Base-by-base conservation (phyloP, 2,113 vertebrate genomes). In the Lipophrys pholis region DNA sequence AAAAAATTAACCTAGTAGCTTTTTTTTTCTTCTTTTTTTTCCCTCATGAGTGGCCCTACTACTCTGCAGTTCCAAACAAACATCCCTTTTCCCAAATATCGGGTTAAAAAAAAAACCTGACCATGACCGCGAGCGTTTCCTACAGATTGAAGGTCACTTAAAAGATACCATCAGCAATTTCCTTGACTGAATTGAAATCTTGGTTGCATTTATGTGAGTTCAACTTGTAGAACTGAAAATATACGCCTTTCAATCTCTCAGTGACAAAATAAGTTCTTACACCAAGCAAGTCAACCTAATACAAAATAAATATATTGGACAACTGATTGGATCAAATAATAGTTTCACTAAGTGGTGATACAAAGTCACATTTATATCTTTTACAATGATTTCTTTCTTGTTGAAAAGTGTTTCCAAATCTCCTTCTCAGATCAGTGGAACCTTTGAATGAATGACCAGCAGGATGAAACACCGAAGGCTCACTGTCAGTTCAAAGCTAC, bases 161-260 rank as follows among this genome's bases (percentile, higher is more conserved):
- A 1, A 42, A 36, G 60, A 71, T 65, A 40, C 3, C 40, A 58
- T 70, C 46, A 65, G 7, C 12, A 40, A 46, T 46, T 41, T 36
- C 35, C 41, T 41, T 62, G 21, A 38, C 58, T 9, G 3, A 40
- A 30, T 3, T 46, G 7, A 49, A 56, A 62, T 56, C 7, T 16
- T 48, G 14, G 45, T 48, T n/a, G 6, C 15, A 7, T 48, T n/a
- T 7, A 15, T 15, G 2, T n/a, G 45, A 15, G 45, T 48, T 7
- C 1, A n/a, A 48, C 45, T 15, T 3, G 6, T 7, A 48, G 45
- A n/a, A 48, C n/a, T 48, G 6, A 15, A 42, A 42, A 42, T 42
- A 5, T 8, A 10, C 41, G 6, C 7, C 10, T 42, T 42, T 42
- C 7, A 42, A 42, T 8, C 41, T 3, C 6, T 42, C 41, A 10